phyloP scores from a whole-genome alignment of 2,888 invertebrate species.

The Cetonia aurata region DNA sequence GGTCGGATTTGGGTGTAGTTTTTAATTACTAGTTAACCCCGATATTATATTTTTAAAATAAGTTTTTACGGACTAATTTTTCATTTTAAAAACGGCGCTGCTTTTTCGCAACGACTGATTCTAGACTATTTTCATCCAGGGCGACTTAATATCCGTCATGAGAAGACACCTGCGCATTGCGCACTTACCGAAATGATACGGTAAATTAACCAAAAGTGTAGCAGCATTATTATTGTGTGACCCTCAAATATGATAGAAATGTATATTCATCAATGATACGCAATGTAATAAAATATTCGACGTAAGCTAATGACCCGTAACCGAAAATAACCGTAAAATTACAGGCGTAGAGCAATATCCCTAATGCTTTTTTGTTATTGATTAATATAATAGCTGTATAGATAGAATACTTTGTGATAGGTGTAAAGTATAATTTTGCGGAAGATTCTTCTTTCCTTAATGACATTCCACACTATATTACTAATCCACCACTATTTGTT shows the following conservation, averaged over 20 bases:
- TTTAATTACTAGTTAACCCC: constrained; percentile 25
- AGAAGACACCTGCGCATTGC: no score
- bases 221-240: constrained; percentile 3
- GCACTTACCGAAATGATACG: constrained; percentile 28
- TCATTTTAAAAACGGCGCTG: not conserved
- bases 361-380: constrained; percentile 24
- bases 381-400: not conserved
- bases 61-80: not conserved
- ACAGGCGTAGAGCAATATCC: not conserved
- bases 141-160: no score
- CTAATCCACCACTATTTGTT: no score
- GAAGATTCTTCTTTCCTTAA: not conserved
- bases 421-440: not conserved
- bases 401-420: not conserved
- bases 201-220: constrained; percentile 12
- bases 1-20: constrained; percentile 50
- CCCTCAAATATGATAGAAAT: constrained; percentile 37
- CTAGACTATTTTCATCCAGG: no score
- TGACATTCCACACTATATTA: no score
- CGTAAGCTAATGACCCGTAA: constrained; percentile 29
- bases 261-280: not conserved
- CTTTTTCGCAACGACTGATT: no score
- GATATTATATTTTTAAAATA: constrained; percentile 21
- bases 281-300: constrained; percentile 17
- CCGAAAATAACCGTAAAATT: constrained; percentile 36